Base-by-base conservation (phyloP, 2,888 invertebrate genomes). In the Junonia oenone region DNA sequence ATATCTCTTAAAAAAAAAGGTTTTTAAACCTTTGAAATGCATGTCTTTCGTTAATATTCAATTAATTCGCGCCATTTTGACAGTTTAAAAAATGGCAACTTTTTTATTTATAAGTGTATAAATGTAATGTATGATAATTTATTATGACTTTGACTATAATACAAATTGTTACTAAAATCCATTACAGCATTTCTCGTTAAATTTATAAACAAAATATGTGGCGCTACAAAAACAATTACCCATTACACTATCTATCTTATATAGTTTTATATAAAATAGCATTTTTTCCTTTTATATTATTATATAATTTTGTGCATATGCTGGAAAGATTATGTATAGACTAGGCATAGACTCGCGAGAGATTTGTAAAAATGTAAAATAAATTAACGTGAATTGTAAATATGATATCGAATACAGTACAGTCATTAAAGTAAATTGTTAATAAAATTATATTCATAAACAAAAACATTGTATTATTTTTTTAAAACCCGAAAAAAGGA, bases 401-500 rank as follows among this genome's bases (percentile, higher is more conserved):
- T 89, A 89, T 71, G 70, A 83, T 87, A 88, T 85, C 84, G 88
- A 87, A 87, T 88, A 84, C 78, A 85, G 63, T 87, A 86, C 89
- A 90, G 88, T 90, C 90, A 90, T 85, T 89, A 88, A 90, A 88
- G 81, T 88, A 86, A 89, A 87, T 86, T 90, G 90, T 90, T 90
- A 90, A 89, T 90, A 90, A 90, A 90, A 89, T 83, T 90, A 90
- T 90, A 90, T 90, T 90, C 90, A 76, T 89, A 90, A 89, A 85
- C 88, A 87, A 75, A 58, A 52, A 45, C 51, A 59, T 71, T 70
- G 77, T 87, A 79, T 85, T 82, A 81, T 63, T 63, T 43, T 26
- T 6, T 6, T 55, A 40, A 19, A 26, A 45, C 45, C 49, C 33
- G 14, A 1, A 35, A 13, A n/a, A n/a, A n/a, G n/a, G n/a, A n/a